These are phyloP conservation scores for Sternarchorhynchus goeldii DNA, from an alignment of 2,797 vertebrate genomes.

Conservation along the genomic window DNA sequence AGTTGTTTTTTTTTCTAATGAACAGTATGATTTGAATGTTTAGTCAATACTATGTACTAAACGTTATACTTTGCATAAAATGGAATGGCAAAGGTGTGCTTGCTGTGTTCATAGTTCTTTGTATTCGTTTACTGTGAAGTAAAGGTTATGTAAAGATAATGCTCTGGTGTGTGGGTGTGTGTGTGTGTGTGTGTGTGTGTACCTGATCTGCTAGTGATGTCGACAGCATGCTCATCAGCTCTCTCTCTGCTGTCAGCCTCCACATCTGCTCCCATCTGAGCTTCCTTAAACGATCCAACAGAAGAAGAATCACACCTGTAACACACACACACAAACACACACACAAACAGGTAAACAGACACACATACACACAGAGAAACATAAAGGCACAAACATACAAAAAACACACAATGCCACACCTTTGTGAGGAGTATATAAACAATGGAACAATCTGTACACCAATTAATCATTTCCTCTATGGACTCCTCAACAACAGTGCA, in stretches of 20 bases:
- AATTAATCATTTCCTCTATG: too few relatives aligned
- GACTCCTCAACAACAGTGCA: too few relatives aligned
- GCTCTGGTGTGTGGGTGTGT: slow-evolving; percentile 2
- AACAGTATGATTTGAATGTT: too few relatives aligned
- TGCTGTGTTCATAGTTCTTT: background rate
- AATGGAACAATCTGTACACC: too few relatives aligned
- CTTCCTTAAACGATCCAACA: slow-evolving; percentile 93
- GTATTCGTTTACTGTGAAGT: too few relatives aligned
- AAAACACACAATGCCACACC: background rate
- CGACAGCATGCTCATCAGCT: slow-evolving; percentile 98
- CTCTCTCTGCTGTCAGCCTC: slow-evolving; percentile 93
- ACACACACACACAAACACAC: slow-evolving; percentile 44
- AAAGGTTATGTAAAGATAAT: background rate
- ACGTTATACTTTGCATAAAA: too few relatives aligned
- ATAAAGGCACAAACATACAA: slow-evolving; percentile 38
- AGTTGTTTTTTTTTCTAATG: too few relatives aligned
- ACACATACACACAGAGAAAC: slow-evolving; percentile 39
- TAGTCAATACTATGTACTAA: too few relatives aligned
- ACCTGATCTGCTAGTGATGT: slow-evolving; percentile 98
- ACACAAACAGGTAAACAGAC: slow-evolving; percentile 3
- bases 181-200: slow-evolving; percentile 8
- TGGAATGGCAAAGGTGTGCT: too few relatives aligned
- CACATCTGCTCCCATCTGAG: slow-evolving; percentile 99
- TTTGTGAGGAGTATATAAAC: background rate
- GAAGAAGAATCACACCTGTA: slow-evolving; percentile 92